Conservation (phyloP, 2,888 invertebrate species). For the Parnassius smintheus region DNA sequence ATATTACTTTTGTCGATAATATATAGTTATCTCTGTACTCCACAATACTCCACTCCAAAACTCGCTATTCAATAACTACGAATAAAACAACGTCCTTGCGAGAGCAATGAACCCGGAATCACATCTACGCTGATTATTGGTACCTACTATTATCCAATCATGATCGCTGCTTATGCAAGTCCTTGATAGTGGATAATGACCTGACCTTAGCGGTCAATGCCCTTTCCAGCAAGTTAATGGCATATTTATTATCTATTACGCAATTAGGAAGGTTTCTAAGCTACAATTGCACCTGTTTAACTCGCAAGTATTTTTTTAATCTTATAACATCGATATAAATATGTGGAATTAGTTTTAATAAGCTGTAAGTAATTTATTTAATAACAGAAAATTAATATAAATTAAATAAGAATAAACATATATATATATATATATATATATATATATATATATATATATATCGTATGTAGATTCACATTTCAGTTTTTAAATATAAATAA, state of each 20-base stretch:
- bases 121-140: slow-evolving; percentile 48
- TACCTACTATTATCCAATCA: slow-evolving; percentile 45
- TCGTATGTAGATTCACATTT: no score
- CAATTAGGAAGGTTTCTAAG: slow-evolving; percentile 18
- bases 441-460: no score
- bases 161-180: slow-evolving; percentile 60
- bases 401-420: no score
- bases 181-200: slow-evolving; percentile 53
- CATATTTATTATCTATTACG: slow-evolving; percentile 29
- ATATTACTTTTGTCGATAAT: no score
- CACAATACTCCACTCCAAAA: background rate
- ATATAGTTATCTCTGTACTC: no score
- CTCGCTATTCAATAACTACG: slow-evolving; percentile 35
- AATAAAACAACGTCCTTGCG: slow-evolving; percentile 66
- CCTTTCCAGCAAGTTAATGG: slow-evolving; percentile 44
- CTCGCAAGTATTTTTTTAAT: background rate
- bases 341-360: background rate
- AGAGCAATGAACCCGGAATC: slow-evolving; percentile 70
- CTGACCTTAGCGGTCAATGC: slow-evolving; percentile 65
- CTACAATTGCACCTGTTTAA: slow-evolving; percentile 24
- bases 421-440: no score
- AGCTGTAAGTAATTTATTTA: background rate
- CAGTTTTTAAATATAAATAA: no score
- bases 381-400: no score
- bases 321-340: background rate